These are phyloP conservation scores for Leucoraja ocellata DNA, from an alignment of 2,797 vertebrate species.

Conservation along the genomic window DNA sequence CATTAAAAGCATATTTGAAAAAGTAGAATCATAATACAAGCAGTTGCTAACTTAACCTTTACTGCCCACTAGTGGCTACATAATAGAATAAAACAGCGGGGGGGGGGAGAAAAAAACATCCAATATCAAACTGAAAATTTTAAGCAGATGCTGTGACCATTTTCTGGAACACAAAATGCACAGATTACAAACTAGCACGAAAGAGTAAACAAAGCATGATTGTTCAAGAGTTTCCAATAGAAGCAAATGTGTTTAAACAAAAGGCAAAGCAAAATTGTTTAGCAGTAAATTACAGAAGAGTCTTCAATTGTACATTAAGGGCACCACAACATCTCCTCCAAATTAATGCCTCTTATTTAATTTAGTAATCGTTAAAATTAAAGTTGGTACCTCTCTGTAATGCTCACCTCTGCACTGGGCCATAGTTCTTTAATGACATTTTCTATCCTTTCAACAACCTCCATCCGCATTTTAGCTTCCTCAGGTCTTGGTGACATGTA, in stretches of 20 bases:
- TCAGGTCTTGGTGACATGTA: conserved; percentile 91
- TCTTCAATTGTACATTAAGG: not conserved
- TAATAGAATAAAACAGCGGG: not conserved
- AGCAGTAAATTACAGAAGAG: not conserved
- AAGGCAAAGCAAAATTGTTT: not conserved
- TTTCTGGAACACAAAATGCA: not conserved
- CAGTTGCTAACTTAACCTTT: conserved; percentile 25
- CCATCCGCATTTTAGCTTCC: conserved; percentile 88
- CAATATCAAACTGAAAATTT: not conserved
- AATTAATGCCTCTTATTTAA: not conserved
- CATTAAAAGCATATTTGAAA: not conserved
- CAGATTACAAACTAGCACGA: not conserved
- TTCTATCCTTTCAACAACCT: conserved; percentile 91
- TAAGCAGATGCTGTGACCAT: not conserved
- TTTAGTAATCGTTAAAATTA: not conserved
- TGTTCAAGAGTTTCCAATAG: not conserved
- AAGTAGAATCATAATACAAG: not conserved
- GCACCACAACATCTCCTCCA: not conserved
- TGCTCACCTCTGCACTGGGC: conserved; percentile 86
- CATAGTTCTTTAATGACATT: conserved; percentile 88
- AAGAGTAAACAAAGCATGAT: not conserved
- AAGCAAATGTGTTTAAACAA: not conserved
- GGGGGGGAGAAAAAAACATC: no score
- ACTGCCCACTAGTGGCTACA: conserved; percentile 52
- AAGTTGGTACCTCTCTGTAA: not conserved